phyloP scores from a whole-genome alignment of 2,113 vertebrate genomes.

The Eulemur rufifrons region DNA sequence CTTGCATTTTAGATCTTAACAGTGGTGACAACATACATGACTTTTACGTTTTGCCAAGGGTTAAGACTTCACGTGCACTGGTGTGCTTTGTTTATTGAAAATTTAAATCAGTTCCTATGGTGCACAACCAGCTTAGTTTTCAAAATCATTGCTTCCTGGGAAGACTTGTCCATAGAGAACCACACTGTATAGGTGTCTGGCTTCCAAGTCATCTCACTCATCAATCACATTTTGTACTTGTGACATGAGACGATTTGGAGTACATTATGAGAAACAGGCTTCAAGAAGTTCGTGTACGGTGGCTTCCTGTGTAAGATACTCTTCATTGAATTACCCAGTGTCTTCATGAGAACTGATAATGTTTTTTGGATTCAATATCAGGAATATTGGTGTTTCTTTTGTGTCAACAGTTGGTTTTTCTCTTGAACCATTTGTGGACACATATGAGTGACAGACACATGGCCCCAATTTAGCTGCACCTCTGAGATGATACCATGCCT shows the following conservation, averaged over 20 bases:
- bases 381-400: background rate
- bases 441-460: accelerated
- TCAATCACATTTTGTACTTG: background rate
- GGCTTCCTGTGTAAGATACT: no score
- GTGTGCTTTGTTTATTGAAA: accelerated
- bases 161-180: background rate
- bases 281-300: no score
- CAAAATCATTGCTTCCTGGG: background rate
- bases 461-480: no score
- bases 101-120: background rate
- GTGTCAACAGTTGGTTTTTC: background rate
- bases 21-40: background rate
- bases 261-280: background rate
- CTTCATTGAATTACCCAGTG: background rate
- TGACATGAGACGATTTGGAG: background rate
- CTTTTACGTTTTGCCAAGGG: background rate
- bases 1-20: no score
- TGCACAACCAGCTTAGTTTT: background rate
- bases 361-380: background rate
- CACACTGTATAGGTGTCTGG: no score
- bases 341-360: background rate
- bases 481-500: background rate
- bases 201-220: background rate
- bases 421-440: background rate
- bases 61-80: background rate